Conservation (phyloP, 2,888 invertebrate genomes). For the Magallana nippona region DNA sequence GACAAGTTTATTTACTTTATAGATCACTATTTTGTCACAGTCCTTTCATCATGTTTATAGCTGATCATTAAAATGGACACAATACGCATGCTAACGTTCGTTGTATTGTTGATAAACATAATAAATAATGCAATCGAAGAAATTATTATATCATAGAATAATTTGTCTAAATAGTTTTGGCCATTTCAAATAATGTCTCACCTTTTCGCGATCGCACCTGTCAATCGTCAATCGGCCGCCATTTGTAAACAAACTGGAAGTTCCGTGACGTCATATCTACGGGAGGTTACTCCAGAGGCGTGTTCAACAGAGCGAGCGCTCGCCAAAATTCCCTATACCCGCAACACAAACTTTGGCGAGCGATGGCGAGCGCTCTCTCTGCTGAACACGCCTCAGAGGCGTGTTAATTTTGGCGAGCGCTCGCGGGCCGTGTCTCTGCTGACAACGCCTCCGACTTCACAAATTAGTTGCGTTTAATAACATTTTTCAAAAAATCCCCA, state of each 20-base stretch:
- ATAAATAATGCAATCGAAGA: neutral
- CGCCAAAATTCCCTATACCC: too few species aligned
- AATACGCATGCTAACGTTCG: neutral
- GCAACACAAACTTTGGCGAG: too few species aligned
- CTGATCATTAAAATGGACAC: neutral
- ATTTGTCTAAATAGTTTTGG: neutral
- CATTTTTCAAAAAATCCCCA: too few species aligned
- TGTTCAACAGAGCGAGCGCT: too few species aligned
- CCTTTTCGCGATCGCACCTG: conserved; percentile 32
- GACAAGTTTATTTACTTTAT: neutral
- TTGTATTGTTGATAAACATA: neutral
- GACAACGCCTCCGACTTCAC: too few species aligned
- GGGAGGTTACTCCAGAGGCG: conserved; percentile 14
- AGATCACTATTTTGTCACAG: neutral
- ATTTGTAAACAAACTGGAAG: conserved; percentile 39
- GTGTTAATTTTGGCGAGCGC: too few species aligned
- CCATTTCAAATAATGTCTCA: neutral
- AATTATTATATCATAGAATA: neutral
- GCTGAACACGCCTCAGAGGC: too few species aligned
- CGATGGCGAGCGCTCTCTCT: too few species aligned
- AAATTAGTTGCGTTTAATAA: too few species aligned
- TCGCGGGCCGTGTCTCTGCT: too few species aligned
- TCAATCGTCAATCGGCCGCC: conserved; percentile 40
- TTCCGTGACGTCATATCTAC: conserved; percentile 33
- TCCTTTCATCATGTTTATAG: neutral